These are phyloP conservation scores for Glaucidium brasilianum DNA, from an alignment of 2,113 vertebrate genomes.

Conservation along the genomic window DNA sequence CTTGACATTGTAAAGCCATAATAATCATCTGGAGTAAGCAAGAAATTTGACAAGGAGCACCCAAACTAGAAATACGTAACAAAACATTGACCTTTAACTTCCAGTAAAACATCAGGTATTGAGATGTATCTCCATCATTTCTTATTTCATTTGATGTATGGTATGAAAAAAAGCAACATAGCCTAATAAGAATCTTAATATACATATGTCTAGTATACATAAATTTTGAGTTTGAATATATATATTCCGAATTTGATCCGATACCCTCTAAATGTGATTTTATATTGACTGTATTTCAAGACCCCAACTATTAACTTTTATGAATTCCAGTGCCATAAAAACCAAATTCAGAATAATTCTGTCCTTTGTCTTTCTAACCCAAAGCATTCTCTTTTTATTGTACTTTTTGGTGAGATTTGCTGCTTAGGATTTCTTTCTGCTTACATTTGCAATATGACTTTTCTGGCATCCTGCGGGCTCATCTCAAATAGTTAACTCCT, in stretches of 20 bases:
- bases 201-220: neutral
- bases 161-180: neutral
- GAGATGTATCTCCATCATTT: neutral
- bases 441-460: neutral
- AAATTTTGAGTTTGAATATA: neutral
- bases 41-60: neutral
- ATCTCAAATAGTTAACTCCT: slow-evolving; percentile 4
- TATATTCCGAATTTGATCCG: neutral
- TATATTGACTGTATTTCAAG: neutral
- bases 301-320: neutral
- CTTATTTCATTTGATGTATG: neutral
- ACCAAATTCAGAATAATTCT: neutral
- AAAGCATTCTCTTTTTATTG: neutral
- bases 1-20: neutral
- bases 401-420: neutral
- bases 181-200: neutral
- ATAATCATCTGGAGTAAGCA: neutral
- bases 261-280: neutral
- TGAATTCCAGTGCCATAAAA: neutral
- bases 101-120: neutral
- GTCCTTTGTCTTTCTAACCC: neutral
- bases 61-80: neutral
- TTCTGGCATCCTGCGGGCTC: neutral
- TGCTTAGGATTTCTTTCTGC: neutral
- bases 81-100: neutral